These are phyloP conservation scores for Galerucella nymphaeae DNA, from an alignment of 2,888 invertebrate species.

Conservation along the genomic window DNA sequence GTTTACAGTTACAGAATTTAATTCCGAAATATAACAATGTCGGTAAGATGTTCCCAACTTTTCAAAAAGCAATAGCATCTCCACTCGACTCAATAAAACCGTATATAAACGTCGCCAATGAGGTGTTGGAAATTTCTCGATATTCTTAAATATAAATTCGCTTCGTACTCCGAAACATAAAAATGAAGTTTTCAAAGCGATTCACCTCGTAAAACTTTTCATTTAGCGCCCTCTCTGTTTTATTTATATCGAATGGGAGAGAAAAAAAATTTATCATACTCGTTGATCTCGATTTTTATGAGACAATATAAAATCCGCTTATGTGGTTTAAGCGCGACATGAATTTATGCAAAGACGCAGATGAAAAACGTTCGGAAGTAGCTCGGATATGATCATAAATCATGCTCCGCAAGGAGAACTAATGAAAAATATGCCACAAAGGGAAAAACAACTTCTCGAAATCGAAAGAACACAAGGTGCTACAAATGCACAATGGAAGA, in stretches of 20 bases:
- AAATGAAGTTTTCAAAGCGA: slow-evolving; percentile 11
- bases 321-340: slow-evolving; percentile 53
- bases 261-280: slow-evolving; percentile 48
- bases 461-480: slow-evolving; percentile 46
- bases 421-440: slow-evolving; percentile 56
- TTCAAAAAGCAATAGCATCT: slow-evolving; percentile 4
- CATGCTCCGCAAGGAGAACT: slow-evolving; percentile 50
- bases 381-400: slow-evolving; percentile 54
- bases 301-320: slow-evolving; percentile 53
- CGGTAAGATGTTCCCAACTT: background rate
- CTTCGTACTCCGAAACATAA: slow-evolving; percentile 10
- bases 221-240: slow-evolving; percentile 45
- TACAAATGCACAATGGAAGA: slow-evolving; percentile 35
- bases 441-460: slow-evolving; percentile 47
- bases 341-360: slow-evolving; percentile 53
- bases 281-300: slow-evolving; percentile 51
- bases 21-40: background rate
- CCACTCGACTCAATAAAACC: background rate
- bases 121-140: slow-evolving; percentile 11
- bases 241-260: slow-evolving; percentile 34
- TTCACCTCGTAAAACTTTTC: slow-evolving; percentile 28
- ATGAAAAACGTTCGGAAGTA: slow-evolving; percentile 49
- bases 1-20: background rate
- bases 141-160: slow-evolving; percentile 13
- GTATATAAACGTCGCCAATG: background rate